Conservation (phyloP, 2,113 vertebrate species). For the pig (Sus scrofa) region DNA sequence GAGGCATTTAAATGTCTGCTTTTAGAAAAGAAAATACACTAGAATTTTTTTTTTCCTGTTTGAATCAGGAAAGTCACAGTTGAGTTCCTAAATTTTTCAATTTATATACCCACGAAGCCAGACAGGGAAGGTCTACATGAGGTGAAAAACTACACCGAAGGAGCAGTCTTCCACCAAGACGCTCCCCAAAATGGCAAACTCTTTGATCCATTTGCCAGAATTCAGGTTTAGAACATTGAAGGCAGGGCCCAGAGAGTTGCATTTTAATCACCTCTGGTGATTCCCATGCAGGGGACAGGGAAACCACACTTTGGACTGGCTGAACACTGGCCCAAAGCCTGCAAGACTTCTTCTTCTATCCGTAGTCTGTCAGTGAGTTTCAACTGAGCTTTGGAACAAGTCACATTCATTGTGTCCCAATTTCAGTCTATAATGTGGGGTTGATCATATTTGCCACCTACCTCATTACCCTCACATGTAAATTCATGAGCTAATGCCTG, state of each 20-base stretch:
- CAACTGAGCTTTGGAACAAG: not conserved
- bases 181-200: not conserved
- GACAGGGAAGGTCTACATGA: not conserved
- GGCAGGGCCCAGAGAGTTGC: not conserved
- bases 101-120: not conserved
- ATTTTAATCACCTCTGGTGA: not conserved
- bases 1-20: conserved; percentile 18
- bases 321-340: not conserved
- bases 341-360: not conserved
- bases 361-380: not conserved
- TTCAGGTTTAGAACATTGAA: not conserved
- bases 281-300: not conserved
- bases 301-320: not conserved
- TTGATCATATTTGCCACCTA: conserved; percentile 47
- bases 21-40: not conserved
- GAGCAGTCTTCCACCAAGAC: not conserved
- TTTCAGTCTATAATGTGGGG: conserved; percentile 49
- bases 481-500: conserved; percentile 63
- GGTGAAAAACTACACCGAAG: not conserved
- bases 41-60: not conserved
- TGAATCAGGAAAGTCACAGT: not conserved
- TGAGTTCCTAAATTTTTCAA: not conserved
- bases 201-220: not conserved
- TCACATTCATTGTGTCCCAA: conserved; percentile 38
- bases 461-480: conserved; percentile 58